Base-by-base conservation (phyloP, 2,113 vertebrate genomes). In the Panurus biarmicus region DNA sequence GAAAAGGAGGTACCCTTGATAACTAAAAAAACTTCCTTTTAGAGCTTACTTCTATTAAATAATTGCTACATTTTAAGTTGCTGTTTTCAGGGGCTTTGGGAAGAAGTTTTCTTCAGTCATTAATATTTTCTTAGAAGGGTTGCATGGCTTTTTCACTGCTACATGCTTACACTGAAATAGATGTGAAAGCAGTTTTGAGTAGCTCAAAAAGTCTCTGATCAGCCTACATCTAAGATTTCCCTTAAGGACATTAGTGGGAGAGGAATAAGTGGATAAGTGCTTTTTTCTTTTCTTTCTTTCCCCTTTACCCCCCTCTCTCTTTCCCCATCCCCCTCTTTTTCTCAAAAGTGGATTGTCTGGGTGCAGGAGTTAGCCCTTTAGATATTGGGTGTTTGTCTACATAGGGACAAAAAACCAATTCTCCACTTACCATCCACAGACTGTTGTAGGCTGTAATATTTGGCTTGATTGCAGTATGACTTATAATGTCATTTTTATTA, bases 1-100 rank as follows among this genome's bases (percentile, higher is more conserved):
- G 70, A 92, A 90, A 73, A 74, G 7, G 95, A 98, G 98, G 98
- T 98, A 97, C 54, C 51, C 65, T 87, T 89, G 44, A 45, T 94
- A 94, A 72, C 64, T 92, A 74, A 67, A 84, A 79, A 53, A 21
- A 2, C 31, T 22, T 85, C 56, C 28, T 93, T 73, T 79, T 87
- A 71, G 75, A 64, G 28, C 47, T 94, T 89, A 61, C 44, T 84
- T 62, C 80, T 95, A 10, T 91, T 86, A 83, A 93, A 74, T 87
- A 95, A 85, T 91, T 89, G 64, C 87, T 94, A 33, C 20, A 10
- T 70, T 94, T 95, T 79, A 65, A 88, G 85, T 56, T 81, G 67
- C 67, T 95, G 62, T 92, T 95, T 96, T 85, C 78, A 60, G 62
- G 58, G 69, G 38, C 42, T 92, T 94, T 89, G 75, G 85, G 82